phyloP scores from a whole-genome alignment of 1,140 invertebrate species.

The Pteromalus puparum region DNA sequence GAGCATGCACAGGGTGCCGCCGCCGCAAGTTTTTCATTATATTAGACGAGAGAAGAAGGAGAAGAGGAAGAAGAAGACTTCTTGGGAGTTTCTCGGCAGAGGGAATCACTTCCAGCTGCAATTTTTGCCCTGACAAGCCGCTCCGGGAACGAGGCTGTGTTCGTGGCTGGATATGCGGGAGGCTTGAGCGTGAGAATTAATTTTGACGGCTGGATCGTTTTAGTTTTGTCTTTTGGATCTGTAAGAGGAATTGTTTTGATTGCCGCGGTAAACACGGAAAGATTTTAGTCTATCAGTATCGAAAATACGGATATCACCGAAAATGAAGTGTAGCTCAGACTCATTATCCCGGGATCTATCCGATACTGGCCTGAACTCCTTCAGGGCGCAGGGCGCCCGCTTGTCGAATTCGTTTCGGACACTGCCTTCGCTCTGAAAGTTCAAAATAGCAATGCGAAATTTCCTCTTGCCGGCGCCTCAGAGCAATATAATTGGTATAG shows the following conservation, averaged over 20 bases:
- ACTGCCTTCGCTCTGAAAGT: too few relatives aligned
- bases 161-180: slow-evolving; percentile 21
- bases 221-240: slow-evolving; percentile 37
- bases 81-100: slow-evolving; percentile 34
- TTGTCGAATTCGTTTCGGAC: too few relatives aligned
- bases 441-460: too few relatives aligned
- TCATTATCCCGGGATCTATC: too few relatives aligned
- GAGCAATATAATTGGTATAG: too few relatives aligned
- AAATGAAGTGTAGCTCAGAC: too few relatives aligned
- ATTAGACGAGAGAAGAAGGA: neutral
- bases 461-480: too few relatives aligned
- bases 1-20: neutral
- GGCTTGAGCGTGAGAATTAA: slow-evolving; percentile 1
- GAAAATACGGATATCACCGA: too few relatives aligned
- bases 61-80: neutral
- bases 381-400: too few relatives aligned
- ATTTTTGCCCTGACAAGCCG: slow-evolving; percentile 43
- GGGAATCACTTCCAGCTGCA: slow-evolving; percentile 44
- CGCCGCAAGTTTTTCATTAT: slow-evolving; percentile 33
- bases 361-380: too few relatives aligned
- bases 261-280: too few relatives aligned
- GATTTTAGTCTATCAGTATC: too few relatives aligned
- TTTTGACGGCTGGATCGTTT: slow-evolving; percentile 44
- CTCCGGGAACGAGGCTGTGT: slow-evolving; percentile 45
- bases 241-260: slow-evolving; percentile 46